Evolutionary conservation across 1,140 invertebrate species (phyloP), one percentile per base, ranked within the genome.

Genomic region (Heliconius eleuchia): DNA sequence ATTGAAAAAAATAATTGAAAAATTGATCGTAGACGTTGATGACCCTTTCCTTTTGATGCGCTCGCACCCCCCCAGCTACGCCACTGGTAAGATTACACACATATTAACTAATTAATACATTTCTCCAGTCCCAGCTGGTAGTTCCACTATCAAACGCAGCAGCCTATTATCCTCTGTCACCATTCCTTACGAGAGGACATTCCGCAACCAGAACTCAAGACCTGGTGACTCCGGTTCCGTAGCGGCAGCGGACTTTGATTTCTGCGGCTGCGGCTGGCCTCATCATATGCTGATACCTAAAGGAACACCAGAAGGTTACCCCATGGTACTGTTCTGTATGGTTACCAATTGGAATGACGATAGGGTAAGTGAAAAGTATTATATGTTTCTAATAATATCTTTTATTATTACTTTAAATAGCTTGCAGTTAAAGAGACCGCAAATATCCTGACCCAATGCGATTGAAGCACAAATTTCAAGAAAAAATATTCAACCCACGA

Each of bases 231-330:
- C 88, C 5, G 95, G 95, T 8, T 87, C 89, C 0, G 86, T 95
- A 3, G 88, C 94, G 3, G 95, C 96, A 52, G 95, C 95, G 0
- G 95, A 96, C 85, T 97, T 96, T 91, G 97, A 97, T 89, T 97
- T 97, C 95, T 98, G 98, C 90, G 97, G 97, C 52, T 98, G 97
- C 88, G 98, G 98, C 70, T 98, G 97, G 97, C 98, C 98, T 1
- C 96, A 98, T 71, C 97, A 98, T 88, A 96, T 98, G 96, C 95
- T 98, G 1, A 88, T 98, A 37, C 96, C 97, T 0, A 97, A 81
- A 90, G 98, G 98, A 34, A 96, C 91, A 3, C 89, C 95, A 3
- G 95, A 96, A 77, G 97, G 97, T 27, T 96, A 96, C 87, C 91
- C 94, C 0, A 96, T 96, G 86, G 96, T 97, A 75, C 89, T 98